phyloP scores from a whole-genome alignment of 2,888 invertebrate species.

The Meteorus cinctellus region DNA sequence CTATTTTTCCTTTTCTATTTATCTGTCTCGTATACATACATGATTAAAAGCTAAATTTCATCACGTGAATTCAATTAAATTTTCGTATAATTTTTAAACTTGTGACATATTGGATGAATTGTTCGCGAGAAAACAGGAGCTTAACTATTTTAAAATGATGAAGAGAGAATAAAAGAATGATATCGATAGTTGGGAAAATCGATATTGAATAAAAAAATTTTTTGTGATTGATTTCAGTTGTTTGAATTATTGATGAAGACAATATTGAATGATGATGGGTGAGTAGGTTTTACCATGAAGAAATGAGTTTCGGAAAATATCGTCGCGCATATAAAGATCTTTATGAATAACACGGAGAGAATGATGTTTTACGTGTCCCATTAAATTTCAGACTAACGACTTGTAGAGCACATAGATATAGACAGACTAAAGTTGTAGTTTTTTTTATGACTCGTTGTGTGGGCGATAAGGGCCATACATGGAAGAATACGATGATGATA shows the following conservation, averaged over 20 bases:
- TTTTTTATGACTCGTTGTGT: slow-evolving; percentile 63
- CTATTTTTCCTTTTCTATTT: too few species aligned
- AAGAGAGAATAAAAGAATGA: background rate
- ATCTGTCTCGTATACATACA: too few species aligned
- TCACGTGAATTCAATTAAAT: too few species aligned
- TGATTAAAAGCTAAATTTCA: too few species aligned
- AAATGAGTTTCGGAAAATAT: background rate
- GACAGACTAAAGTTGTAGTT: slow-evolving; percentile 59
- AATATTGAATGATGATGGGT: background rate
- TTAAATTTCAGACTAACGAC: slow-evolving; percentile 68
- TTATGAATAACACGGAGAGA: background rate
- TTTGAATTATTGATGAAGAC: slow-evolving; percentile 19
- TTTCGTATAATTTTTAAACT: too few species aligned
- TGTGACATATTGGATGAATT: too few species aligned
- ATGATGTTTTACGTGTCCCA: slow-evolving; percentile 61
- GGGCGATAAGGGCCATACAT: slow-evolving; percentile 46
- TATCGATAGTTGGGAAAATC: background rate
- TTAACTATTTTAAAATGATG: too few species aligned
- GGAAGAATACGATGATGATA: slow-evolving; percentile 29
- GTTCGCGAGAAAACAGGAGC: too few species aligned
- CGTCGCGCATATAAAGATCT: background rate
- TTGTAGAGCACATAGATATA: slow-evolving; percentile 57
- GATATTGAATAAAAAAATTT: background rate
- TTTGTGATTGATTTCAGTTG: background rate
- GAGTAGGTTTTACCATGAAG: background rate